Base-by-base conservation (phyloP, 2,113 vertebrate species). In the Chlorocebus sabaeus region DNA sequence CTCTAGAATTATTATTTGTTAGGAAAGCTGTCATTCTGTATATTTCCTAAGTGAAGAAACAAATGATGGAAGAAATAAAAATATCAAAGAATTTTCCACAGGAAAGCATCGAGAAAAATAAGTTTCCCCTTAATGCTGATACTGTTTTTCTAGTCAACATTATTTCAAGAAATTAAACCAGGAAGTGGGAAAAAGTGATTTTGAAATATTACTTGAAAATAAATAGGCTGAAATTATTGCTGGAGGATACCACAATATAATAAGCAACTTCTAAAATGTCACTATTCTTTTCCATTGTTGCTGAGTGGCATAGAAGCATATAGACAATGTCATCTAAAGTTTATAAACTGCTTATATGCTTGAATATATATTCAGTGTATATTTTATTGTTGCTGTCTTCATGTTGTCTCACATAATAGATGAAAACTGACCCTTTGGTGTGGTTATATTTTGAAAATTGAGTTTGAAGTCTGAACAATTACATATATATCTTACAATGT, bases 171-270 rank as follows among this genome's bases (percentile, higher is more conserved):
- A 95, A 91, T 59, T 83, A 30, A 90, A 11, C 20, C 50, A 86
- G 35, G 10, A 86, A 57, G 57, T 45, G 45, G 70, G 23, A 13
- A 45, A 52, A 89, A 30, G 8, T 95, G 50, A 81, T 90, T 96
- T 94, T 83, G 64, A 91, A 43, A 45, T 59, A 76, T 79, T 85
- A 80, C 48, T 92, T 88, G 78, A 85, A 94, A 97, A 79, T 23
- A 85, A 96, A 35, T 40, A 64, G 20, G 8, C 67, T 94, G n/a
- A 88, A 96, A 76, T 90, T 32, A 90, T 94, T 84, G 22, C 80
- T 57, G 11, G 55, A 73, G 35, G 6, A 80, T 86, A 59, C 91
- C 67, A 32, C 2, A 7, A 70, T 30, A 14, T 68, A 45, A n/a
- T 78, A 79, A 61, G 64, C 86, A 57, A 64, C 64, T 95, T 82